Evolutionary conservation across 1,140 invertebrate genomes (phyloP), one percentile per base, ranked within the genome.

Genomic region (Drosophila nebulosa): DNA sequence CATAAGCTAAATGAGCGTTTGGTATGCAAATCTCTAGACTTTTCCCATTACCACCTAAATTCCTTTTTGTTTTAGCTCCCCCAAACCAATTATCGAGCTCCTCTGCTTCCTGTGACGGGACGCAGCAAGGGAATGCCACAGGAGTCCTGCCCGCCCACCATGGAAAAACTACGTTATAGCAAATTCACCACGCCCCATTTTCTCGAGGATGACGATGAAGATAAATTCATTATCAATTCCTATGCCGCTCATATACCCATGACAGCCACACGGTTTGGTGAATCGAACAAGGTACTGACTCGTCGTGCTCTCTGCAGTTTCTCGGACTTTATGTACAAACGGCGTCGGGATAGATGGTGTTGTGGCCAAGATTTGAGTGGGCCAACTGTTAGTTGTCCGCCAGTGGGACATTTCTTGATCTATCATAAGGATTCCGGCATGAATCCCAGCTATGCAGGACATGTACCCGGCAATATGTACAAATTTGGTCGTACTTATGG

Each of bases 401-500:
- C 94, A 76, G 92, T 92, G 2, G 93, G 92, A 1, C 77, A 93
- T 9, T 91, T 92, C 21, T 92, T 94, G 78, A 93, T 96, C 32
- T 96, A 96, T 68, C 94, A 94, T 74, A 94, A 94, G 63, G 93
- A 95, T 68, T 92, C 94, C 18, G 95, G 95, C 5, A 93, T 95
- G 91, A 80, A 95, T 68, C 95, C 95, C 1, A 95, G 94, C 86
- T 96, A 96, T 89, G 93, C 93, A 1, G 95, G 95, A 0, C 95
- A 96, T 71, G 93, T 96, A 24, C 95, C 95, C 0, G 95, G 95
- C 24, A 92, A 92, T 53, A 91, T 92, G 18, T 93, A 76, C 75
- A 95, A 95, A 79, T 94, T 93, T 88, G 95, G 95, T 9, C 94
- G 94, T 81, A 95, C 95, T 0, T 95, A 93, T 80, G 95, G 94